These are phyloP conservation scores for Nomada fabriciana DNA, from an alignment of 2,888 invertebrate genomes.

Conservation along the genomic window DNA sequence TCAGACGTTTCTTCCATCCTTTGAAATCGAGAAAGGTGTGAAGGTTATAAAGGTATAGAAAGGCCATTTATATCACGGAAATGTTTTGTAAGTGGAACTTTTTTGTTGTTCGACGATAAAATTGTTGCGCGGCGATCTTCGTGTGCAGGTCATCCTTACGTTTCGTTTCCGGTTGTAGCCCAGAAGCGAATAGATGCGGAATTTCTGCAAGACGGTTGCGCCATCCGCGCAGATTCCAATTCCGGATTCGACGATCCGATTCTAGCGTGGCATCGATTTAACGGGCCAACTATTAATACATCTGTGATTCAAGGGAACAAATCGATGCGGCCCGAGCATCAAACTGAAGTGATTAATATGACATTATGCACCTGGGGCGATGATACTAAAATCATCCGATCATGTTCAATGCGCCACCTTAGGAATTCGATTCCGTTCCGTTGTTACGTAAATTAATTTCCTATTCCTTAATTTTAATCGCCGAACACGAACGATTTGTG, in stretches of 20 bases:
- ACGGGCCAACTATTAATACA: conserved; percentile 79
- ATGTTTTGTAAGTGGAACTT: not conserved
- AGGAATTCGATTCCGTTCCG: not conserved
- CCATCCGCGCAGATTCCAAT: conserved; percentile 55
- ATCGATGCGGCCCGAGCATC: conserved; percentile 47
- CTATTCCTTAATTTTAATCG: not conserved
- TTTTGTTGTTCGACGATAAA: not conserved
- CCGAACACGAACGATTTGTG: not conserved
- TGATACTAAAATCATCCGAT: no score
- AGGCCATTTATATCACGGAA: not conserved
- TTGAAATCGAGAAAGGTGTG: conserved; percentile 4
- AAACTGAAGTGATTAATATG: conserved; percentile 15
- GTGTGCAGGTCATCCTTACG: not conserved
- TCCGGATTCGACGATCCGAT: conserved; percentile 55
- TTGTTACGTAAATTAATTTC: not conserved
- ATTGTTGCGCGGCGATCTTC: not conserved
- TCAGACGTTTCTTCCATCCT: not conserved
- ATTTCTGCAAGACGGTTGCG: conserved; percentile 39
- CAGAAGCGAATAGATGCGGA: conserved; percentile 12
- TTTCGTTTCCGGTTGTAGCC: not conserved
- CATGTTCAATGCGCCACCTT: not conserved
- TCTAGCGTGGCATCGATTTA: conserved; percentile 64
- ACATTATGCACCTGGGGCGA: not conserved
- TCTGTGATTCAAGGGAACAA: conserved; percentile 77
- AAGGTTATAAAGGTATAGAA: not conserved